Base-by-base conservation (phyloP, 2,888 invertebrate genomes). In the Scaptomyza cyrtandrae region DNA sequence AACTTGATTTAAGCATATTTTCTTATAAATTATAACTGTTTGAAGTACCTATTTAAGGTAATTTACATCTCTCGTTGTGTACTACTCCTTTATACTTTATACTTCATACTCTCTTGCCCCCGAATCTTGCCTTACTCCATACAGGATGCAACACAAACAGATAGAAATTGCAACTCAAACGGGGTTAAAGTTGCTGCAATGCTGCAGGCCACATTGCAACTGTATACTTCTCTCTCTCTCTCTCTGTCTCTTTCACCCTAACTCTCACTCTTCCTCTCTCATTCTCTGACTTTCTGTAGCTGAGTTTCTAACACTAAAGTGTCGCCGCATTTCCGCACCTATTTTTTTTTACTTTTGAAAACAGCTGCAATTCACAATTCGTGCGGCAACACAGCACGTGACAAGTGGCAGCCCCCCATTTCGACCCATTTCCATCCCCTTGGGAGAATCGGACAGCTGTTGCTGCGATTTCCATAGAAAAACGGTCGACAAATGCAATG, bases 151-250 rank as follows among this genome's bases (percentile, higher is more conserved):
- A 46, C 54, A 24, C 43, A 16, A 44, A 55, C 19, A 44, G 27
- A 37, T 43, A 35, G 39, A 61, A 66, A 67, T 71, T 63, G 75
- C 75, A 71, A 19, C 41, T 48, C 71, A 53, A 75, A 75, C 58
- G 76, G 75, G 75, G 75, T 68, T 75, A 75, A 75, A 75, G 63
- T 75, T 75, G 67, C 75, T 75, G 75, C 75, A 75, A 75, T 75
- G 75, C 75, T 75, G 75, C 75, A 71, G 75, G 67, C 57, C 54
- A 60, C 39, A 45, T 37, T 66, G 66, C 53, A 54, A 57, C 46
- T 44, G 24, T 39, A 16, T 33, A n/a, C 14, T 16, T 33, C 16
- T 13, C 6, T 35, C n/a, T 2, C 37, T 11, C 7, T 14, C 4
- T 2, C 19, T 3, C 5, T n/a, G n/a, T 13, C 6, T 35, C n/a